Base-by-base conservation (phyloP, 2,888 invertebrate species). In the Phragmatobia fuliginosa region DNA sequence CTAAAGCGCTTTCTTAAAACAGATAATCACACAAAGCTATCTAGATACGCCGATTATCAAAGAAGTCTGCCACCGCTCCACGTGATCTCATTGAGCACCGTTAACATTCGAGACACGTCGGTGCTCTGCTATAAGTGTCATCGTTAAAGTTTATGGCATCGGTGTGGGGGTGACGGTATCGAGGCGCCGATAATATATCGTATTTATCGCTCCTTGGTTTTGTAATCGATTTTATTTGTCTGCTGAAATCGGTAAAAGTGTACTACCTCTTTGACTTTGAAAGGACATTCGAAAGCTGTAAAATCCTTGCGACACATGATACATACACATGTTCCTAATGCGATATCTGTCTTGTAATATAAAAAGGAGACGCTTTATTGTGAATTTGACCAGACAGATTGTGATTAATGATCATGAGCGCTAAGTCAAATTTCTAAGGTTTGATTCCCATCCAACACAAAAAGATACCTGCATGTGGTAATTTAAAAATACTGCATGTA, bases 61-160 rank as follows among this genome's bases (percentile, higher is more conserved):
- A 33, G 36, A 25, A 45, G 25, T 49, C 25, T 36, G 11, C 16
- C 16, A 36, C 49, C 33, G 28, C 21, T 36, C 18, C 41, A n/a
- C 45, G 21, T 28, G 32, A 32, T 31, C 28, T 63, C 45, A 63
- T 63, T 63, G 59, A 10, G 41, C 25, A 33, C 41, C 31, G 59
- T 41, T 25, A 25, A 21, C 31, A 61, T 61, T 45, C 60, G n/a
- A 45, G 33, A 49, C 60, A 61, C 66, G 61, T 67, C 66, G 59
- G n/a, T n/a, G 32, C 11, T 25, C 45, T 58, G 21, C 5, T 16
- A 18, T 65, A 66, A 56, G n/a, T 59, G 66, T 66, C 38, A 41
- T 58, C 66, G 38, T 66, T 41, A 66, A 58, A 60, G n/a, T 60
- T 66, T n/a, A 66, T 33, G 49, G 45, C 25, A 66, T 61, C 66